Evolutionary conservation across 2,888 invertebrate species (phyloP).

Genomic region (Stenurella melanura): DNA sequence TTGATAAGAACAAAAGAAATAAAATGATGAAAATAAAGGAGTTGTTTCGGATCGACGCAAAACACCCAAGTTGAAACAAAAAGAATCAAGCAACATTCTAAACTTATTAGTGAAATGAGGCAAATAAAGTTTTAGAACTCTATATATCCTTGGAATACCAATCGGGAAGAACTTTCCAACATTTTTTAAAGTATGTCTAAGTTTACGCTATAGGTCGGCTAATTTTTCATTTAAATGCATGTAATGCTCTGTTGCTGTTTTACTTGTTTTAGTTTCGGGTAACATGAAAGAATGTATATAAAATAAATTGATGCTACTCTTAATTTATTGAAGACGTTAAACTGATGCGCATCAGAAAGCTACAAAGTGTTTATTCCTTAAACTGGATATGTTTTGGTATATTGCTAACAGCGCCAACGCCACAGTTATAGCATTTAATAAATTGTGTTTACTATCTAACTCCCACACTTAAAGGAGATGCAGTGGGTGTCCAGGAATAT

Average conservation of each 20-base stretch:
- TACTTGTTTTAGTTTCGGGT: neutral
- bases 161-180: constrained; percentile 9
- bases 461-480: no score
- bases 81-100: constrained; percentile 16
- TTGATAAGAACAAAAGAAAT: neutral
- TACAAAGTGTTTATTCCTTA: no score
- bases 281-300: neutral
- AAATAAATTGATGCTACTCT: neutral
- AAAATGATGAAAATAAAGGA: constrained; percentile 3
- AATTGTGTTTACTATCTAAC: no score
- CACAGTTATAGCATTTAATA: no score
- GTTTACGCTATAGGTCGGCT: neutral
- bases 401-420: no score
- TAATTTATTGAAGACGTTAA: neutral
- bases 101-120: constrained; percentile 36
- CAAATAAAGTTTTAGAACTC: constrained; percentile 36
- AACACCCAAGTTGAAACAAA: constrained; percentile 10
- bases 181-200: neutral
- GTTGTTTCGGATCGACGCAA: neutral
- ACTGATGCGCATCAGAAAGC: neutral
- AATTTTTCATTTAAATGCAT: constrained; percentile 7
- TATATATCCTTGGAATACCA: constrained; percentile 13
- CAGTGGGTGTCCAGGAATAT: no score
- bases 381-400: no score
- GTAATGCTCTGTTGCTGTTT: neutral